Evolutionary conservation across 2,888 invertebrate genomes (phyloP).

Genomic region (Candidula unifasciata): DNA sequence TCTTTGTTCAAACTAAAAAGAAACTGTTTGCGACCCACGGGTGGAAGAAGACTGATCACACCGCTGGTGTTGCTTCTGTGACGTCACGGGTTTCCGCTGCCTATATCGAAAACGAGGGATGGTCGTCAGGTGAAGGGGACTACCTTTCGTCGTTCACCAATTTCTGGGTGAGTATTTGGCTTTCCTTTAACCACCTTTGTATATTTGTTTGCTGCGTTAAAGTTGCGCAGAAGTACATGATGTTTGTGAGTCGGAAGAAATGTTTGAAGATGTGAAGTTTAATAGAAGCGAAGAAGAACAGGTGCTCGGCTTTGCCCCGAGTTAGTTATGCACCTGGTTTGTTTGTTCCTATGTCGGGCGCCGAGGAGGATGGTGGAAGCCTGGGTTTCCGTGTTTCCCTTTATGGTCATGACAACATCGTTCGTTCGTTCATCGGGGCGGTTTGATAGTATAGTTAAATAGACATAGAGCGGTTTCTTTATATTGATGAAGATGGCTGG

Average conservation of each 20-base stretch:
- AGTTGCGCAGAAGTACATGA: too few relatives aligned
- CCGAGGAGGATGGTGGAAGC: background rate
- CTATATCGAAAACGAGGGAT: constrained; percentile 23
- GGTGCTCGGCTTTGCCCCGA: background rate
- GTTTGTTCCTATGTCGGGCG: too few relatives aligned
- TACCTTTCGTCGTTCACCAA: background rate
- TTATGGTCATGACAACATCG: background rate
- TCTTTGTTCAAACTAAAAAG: too few relatives aligned
- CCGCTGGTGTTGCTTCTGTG: background rate
- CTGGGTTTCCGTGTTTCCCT: background rate
- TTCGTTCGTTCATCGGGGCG: too few relatives aligned
- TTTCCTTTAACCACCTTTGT: background rate
- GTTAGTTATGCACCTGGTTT: constrained; percentile 14
- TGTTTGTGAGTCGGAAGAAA: too few relatives aligned
- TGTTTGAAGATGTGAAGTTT: too few relatives aligned
- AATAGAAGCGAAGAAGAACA: background rate
- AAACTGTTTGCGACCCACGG: too few relatives aligned
- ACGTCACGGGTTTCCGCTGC: background rate
- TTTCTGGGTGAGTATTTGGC: background rate
- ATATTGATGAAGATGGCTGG: too few relatives aligned
- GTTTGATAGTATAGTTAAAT: too few relatives aligned
- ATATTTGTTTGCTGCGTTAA: background rate
- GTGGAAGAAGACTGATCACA: too few relatives aligned
- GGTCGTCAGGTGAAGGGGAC: constrained; percentile 4
- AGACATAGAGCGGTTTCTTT: too few relatives aligned